These are phyloP conservation scores for Apocrypta bakeri DNA, from an alignment of 1,140 invertebrate species.

Conservation along the genomic window DNA sequence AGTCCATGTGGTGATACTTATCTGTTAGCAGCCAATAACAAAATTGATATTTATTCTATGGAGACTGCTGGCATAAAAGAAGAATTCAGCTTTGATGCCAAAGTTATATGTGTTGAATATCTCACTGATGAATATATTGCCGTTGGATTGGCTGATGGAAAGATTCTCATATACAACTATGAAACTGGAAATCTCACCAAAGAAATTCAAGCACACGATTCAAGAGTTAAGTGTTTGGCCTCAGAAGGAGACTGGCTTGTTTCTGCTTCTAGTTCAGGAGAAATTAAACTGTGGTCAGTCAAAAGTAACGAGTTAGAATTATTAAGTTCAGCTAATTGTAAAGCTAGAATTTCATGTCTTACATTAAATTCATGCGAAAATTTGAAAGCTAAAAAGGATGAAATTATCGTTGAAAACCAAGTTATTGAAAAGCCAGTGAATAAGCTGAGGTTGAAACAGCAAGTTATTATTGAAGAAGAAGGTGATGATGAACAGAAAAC, in stretches of 20 bases:
- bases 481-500: constrained; percentile 35
- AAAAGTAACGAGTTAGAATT: constrained; percentile 71
- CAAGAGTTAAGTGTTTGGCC: constrained; percentile 81
- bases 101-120: constrained; percentile 80
- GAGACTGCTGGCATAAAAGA: constrained; percentile 81
- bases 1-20: constrained; percentile 83
- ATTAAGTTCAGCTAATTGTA: constrained; percentile 63
- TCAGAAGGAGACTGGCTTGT: constrained; percentile 74
- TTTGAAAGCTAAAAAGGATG: constrained; percentile 49
- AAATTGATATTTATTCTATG: constrained; percentile 85
- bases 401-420: constrained; percentile 44
- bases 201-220: constrained; percentile 77
- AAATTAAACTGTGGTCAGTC: constrained; percentile 85
- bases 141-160: constrained; percentile 83
- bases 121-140: constrained; percentile 78
- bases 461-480: constrained; percentile 61
- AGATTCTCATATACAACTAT: constrained; percentile 79
- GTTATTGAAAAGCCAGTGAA: constrained; percentile 35
- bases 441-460: constrained; percentile 52
- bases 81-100: constrained; percentile 77
- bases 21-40: constrained; percentile 80
- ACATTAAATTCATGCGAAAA: constrained; percentile 55
- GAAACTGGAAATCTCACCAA: constrained; percentile 69
- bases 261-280: constrained; percentile 83
- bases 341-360: constrained; percentile 69